These are phyloP conservation scores for Gymnogyps californianus DNA, from an alignment of 2,113 vertebrate species.

Conservation along the genomic window DNA sequence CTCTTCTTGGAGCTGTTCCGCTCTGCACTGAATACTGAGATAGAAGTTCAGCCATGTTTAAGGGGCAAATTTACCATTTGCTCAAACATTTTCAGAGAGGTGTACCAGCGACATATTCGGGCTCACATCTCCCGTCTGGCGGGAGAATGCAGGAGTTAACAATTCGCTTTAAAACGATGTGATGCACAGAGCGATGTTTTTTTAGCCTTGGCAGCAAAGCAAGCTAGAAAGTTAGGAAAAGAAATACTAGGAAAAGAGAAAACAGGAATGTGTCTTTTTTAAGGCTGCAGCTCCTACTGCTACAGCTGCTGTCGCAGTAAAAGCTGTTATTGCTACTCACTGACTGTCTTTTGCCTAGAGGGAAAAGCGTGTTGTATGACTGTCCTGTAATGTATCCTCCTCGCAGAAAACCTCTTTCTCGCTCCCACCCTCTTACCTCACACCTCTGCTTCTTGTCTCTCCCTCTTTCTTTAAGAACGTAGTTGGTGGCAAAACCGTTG, in stretches of 20 bases:
- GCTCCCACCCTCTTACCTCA: not conserved
- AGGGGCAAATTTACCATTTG: not conserved
- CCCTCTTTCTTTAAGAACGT: not conserved
- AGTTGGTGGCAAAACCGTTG: not conserved
- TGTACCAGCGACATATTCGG: not conserved
- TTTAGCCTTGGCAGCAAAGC: constrained; percentile 40
- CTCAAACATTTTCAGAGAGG: not conserved
- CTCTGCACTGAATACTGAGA: not conserved
- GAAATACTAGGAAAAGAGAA: not conserved
- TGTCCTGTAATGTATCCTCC: not conserved
- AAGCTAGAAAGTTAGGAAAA: not conserved
- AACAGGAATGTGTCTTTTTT: constrained; percentile 12
- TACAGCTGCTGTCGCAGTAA: not conserved
- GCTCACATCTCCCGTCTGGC: not conserved
- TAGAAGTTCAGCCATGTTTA: rapidly evolving
- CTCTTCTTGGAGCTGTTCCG: not conserved
- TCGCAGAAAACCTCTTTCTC: not conserved
- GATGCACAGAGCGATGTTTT: not conserved
- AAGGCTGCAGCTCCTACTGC: constrained; percentile 10
- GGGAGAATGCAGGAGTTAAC: not conserved
- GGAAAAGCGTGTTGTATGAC: not conserved
- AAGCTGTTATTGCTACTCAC: not conserved
- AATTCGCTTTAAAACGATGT: not conserved
- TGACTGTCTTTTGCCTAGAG: not conserved
- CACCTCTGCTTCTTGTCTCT: not conserved